Conservation (phyloP, 2,113 vertebrate genomes). For the Gobiocypris rarus region DNA sequence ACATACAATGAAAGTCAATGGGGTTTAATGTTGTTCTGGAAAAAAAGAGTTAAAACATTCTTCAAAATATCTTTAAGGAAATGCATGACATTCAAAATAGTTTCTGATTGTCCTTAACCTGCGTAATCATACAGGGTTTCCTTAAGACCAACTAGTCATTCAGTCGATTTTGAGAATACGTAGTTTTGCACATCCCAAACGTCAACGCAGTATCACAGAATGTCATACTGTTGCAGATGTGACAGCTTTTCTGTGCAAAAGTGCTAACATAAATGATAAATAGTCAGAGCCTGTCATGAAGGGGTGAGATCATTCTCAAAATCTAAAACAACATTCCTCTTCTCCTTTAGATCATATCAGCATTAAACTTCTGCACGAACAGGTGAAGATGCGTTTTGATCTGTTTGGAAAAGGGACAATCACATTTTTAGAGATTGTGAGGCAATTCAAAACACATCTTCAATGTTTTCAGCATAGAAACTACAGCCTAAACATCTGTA, state of each 20-base stretch:
- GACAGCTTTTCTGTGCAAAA: constrained; percentile 21
- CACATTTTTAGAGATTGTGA: background rate
- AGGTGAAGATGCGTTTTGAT: constrained; percentile 3
- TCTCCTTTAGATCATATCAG: constrained; percentile 5
- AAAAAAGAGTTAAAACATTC: background rate
- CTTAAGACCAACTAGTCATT: background rate
- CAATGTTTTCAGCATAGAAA: background rate
- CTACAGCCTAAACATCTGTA: background rate
- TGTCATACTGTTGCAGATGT: constrained; percentile 20
- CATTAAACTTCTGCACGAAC: background rate
- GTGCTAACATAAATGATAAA: constrained; percentile 2
- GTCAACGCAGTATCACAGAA: background rate
- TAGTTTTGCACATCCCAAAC: background rate
- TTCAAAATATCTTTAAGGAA: background rate
- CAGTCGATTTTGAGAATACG: background rate
- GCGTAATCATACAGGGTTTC: background rate
- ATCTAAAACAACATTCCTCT: background rate
- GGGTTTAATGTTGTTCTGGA: background rate
- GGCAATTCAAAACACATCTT: constrained; percentile 5
- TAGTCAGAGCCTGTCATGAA: constrained; percentile 11
- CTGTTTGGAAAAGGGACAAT: background rate
- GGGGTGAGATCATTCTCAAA: constrained; percentile 1
- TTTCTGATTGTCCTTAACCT: background rate
- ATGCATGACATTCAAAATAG: background rate
- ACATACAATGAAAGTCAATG: background rate